phyloP scores from a whole-genome alignment of 2,113 vertebrate genomes.

The Penelope pileata region DNA sequence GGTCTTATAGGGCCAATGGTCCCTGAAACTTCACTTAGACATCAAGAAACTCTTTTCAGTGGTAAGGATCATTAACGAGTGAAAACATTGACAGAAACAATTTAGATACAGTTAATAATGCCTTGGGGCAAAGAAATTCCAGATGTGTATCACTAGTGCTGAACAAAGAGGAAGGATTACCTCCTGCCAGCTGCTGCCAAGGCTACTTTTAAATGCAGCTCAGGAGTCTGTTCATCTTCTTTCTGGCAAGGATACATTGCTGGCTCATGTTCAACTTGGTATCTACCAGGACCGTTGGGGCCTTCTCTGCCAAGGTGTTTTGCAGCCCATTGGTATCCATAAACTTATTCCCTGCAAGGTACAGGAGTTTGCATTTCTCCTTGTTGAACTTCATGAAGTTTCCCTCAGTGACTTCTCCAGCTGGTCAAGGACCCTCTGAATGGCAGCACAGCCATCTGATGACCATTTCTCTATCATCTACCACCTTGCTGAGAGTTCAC shows the following conservation, averaged over 20 bases:
- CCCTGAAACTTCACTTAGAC: background rate
- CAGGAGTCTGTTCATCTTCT: background rate
- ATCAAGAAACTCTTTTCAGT: background rate
- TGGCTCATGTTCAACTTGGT: background rate
- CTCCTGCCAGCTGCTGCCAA: background rate
- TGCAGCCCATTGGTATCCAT: background rate
- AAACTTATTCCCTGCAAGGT: background rate
- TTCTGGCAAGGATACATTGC: background rate
- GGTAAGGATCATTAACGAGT: background rate
- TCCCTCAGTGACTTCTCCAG: background rate
- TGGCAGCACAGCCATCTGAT: background rate
- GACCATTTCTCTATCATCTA: background rate
- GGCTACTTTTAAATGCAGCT: background rate
- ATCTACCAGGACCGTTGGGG: background rate
- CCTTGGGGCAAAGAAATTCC: background rate
- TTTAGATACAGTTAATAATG: background rate
- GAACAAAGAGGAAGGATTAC: background rate
- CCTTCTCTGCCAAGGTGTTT: background rate
- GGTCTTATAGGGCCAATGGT: background rate
- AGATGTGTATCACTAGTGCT: background rate
- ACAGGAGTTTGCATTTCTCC: background rate
- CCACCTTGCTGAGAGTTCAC: background rate
- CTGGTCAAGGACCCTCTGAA: background rate
- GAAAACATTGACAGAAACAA: rapidly evolving
- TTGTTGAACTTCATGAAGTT: background rate